Evolutionary conservation across 2,888 invertebrate species (phyloP).

Genomic region (Meteorus cinctellus): DNA sequence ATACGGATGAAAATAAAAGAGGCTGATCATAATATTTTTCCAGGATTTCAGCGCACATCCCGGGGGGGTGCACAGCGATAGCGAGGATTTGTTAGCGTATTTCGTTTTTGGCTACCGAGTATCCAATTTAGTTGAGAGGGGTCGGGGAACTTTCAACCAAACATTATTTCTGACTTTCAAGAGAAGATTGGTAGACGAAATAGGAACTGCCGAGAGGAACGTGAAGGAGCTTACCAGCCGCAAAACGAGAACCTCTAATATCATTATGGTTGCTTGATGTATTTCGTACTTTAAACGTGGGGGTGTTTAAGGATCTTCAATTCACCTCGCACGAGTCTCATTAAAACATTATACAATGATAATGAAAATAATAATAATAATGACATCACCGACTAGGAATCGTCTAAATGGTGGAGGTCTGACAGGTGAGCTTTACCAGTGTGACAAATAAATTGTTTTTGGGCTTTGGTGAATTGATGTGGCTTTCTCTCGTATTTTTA

Average conservation of each 20-base stretch:
- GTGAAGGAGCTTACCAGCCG: slow-evolving; percentile 48
- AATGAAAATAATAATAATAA: no score
- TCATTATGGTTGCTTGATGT: slow-evolving; percentile 46
- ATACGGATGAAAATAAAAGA: no score
- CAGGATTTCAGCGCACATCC: no score
- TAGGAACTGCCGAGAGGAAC: slow-evolving; percentile 39
- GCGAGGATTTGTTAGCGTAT: slow-evolving; percentile 3
- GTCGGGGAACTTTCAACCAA: slow-evolving; percentile 51
- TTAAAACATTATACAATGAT: not conserved
- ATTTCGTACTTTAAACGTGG: slow-evolving; percentile 6
- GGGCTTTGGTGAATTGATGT: no score
- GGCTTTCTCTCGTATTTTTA: no score
- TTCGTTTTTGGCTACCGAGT: slow-evolving; percentile 42
- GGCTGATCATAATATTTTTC: no score
- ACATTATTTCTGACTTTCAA: slow-evolving; percentile 52
- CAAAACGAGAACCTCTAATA: slow-evolving; percentile 54
- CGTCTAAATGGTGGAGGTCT: no score
- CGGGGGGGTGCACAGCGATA: no score
- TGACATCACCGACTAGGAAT: no score
- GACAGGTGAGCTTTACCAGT: no score
- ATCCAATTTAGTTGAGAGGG: slow-evolving; percentile 56
- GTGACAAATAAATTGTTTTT: no score
- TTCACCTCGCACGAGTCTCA: not conserved
- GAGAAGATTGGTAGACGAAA: slow-evolving; percentile 19
- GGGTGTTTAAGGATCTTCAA: slow-evolving; percentile 7